These are phyloP conservation scores for Metridium senile DNA, from an alignment of 92 coral and sea anemone species.

Conservation along the genomic window DNA sequence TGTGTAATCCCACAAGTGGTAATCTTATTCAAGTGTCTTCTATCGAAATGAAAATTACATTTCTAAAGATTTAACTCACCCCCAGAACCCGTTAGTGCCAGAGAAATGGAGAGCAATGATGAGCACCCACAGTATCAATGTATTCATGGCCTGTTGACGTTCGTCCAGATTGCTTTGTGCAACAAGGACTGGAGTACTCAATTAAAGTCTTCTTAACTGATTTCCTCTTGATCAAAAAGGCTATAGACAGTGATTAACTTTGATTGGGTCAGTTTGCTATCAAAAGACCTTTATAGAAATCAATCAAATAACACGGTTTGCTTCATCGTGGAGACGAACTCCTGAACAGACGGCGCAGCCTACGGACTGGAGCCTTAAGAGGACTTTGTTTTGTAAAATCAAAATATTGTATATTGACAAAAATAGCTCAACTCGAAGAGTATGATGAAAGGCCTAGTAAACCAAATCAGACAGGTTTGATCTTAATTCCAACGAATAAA, in stretches of 20 bases:
- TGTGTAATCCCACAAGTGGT: constrained; percentile 59
- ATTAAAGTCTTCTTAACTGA: constrained; percentile 15
- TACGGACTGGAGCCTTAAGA: not conserved
- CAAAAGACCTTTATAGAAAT: constrained; percentile 18
- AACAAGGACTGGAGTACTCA: constrained; percentile 5
- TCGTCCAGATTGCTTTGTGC: constrained; percentile 21
- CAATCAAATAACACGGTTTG: constrained; percentile 7
- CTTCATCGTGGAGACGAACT: constrained; percentile 8
- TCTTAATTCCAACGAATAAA: constrained; percentile 30
- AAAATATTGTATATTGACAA: constrained; percentile 17
- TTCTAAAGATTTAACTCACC: constrained; percentile 30
- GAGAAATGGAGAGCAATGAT: constrained; percentile 6
- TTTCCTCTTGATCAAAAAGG: constrained; percentile 28
- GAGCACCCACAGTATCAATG: constrained; percentile 13
- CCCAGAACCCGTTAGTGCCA: constrained; percentile 38
- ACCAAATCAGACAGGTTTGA: constrained; percentile 14
- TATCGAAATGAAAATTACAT: not conserved
- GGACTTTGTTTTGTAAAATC: constrained; percentile 23
- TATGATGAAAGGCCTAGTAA: constrained; percentile 21
- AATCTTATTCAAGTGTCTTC: constrained; percentile 32
- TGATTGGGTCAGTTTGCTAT: constrained; percentile 20
- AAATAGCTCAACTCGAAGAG: constrained; percentile 20
- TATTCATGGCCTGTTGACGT: constrained; percentile 22
- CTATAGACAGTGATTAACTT: constrained; percentile 13
- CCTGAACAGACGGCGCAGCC: constrained; percentile 16